Conservation (phyloP, 1,140 invertebrate genomes). For the Hermetia illucens region DNA sequence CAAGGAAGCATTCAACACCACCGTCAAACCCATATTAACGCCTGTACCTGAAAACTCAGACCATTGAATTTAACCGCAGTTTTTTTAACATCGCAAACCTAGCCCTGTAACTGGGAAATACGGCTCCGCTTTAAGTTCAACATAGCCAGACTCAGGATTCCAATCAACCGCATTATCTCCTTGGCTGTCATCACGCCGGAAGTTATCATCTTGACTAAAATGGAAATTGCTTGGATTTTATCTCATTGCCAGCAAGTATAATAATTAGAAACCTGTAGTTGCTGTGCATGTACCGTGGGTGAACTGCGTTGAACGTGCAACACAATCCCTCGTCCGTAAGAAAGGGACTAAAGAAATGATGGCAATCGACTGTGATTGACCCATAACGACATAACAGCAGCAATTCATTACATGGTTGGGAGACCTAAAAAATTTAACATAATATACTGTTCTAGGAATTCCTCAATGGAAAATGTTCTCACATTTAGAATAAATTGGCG, state of each 20-base stretch:
- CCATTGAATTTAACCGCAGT: too few relatives aligned
- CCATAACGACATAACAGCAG: too few relatives aligned
- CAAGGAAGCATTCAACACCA: conserved; percentile 46
- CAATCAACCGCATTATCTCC: conserved; percentile 39
- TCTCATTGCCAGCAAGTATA: too few relatives aligned
- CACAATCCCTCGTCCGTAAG: conserved; percentile 62
- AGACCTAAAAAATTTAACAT: too few relatives aligned
- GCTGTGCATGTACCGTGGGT: conserved; percentile 42
- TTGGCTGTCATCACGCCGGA: conserved; percentile 42
- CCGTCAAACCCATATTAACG: conserved; percentile 45
- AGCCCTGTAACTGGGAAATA: conserved; percentile 4
- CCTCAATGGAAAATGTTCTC: too few relatives aligned
- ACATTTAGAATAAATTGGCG: too few relatives aligned
- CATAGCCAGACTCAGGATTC: conserved; percentile 51
- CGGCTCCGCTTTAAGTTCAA: background rate
- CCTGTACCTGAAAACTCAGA: conserved; percentile 37
- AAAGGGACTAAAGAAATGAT: conserved; percentile 50
- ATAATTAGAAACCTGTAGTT: too few relatives aligned
- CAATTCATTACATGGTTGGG: too few relatives aligned
- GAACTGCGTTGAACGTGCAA: conserved; percentile 57
- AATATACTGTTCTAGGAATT: too few relatives aligned
- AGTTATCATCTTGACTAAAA: conserved; percentile 30
- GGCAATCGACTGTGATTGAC: too few relatives aligned
- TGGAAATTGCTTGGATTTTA: too few relatives aligned
- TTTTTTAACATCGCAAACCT: too few relatives aligned